Conservation (phyloP, 2,113 vertebrate species). For the Pheucticus melanocephalus region DNA sequence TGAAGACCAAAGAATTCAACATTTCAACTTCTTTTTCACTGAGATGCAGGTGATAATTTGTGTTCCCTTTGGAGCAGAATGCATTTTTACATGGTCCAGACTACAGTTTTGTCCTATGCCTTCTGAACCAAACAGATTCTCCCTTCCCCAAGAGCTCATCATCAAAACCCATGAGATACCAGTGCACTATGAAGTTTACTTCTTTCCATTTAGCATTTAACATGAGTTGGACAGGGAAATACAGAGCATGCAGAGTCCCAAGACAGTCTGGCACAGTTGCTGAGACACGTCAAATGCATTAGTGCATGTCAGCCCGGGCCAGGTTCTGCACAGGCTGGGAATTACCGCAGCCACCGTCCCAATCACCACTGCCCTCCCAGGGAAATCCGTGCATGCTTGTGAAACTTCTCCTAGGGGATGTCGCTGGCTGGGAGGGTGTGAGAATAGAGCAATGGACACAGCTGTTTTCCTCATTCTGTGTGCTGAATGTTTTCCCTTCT, state of each 20-base stretch:
- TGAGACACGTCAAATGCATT: not conserved
- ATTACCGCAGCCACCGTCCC: rapidly evolving
- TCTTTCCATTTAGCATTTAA: not conserved
- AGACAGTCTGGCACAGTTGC: not conserved
- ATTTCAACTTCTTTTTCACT: not conserved
- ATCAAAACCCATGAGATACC: not conserved
- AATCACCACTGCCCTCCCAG: not conserved
- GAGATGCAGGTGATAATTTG: not conserved
- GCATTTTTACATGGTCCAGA: not conserved
- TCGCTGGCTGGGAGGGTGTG: not conserved
- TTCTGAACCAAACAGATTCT: not conserved
- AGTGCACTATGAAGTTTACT: not conserved
- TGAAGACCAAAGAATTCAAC: not conserved
- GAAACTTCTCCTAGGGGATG: not conserved
- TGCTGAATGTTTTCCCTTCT: not conserved
- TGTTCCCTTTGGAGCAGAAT: not conserved
- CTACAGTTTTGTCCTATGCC: not conserved
- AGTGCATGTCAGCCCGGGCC: rapidly evolving
- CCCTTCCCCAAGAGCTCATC: not conserved
- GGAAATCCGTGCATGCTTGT: not conserved
- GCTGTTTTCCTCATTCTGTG: not conserved
- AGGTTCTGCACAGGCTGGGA: not conserved
- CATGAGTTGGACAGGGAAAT: not conserved
- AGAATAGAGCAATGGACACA: not conserved
- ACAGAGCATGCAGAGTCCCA: not conserved